Base-by-base conservation (phyloP, 2,888 invertebrate genomes). In the Aphidoletes aphidimyza region DNA sequence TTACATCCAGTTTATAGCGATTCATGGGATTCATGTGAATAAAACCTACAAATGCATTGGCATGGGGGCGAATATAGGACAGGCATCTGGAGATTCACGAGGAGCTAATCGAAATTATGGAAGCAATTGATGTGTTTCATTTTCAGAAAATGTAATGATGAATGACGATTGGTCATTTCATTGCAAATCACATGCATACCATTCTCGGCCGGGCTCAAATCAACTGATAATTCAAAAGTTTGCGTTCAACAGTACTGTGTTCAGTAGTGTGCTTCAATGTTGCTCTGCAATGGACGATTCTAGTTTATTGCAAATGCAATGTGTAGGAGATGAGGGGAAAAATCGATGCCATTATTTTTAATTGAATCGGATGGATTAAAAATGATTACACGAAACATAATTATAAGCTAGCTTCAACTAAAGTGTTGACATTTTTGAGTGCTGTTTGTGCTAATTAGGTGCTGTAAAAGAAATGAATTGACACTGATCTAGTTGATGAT, bases 361-460 rank as follows among this genome's bases (percentile, higher is more conserved):
- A 69, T 69, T 69, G 69, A 69, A 30, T 69, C 34, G 30, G 69
- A 30, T 14, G 69, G 69, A 69, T 69, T 69, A 69, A 69, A 69
- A 69, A 30, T 69, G 69, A 69, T 30, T 11, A 69, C 69, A 69
- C 14, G 69, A 30, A 69, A 69, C 69, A 30, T 69, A 69, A 69
- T 69, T 69, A 69, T 30, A 30, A 5, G 69, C 14, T 69, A 54
- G 54, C 54, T 11, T 22, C 54, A 26, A 5, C 26, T 30, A 3
- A 30, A 19, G 30, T 0, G 9, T 30, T 69, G 30, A 69, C 2
- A n/a, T 69, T 69, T 30, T 30, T 30, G 69, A 69, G 30, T 30
- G 8, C 14, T 14, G 34, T 30, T 30, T 11, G 9, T 69, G 69
- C 69, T 69, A 69, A 69, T 69, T 69, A 69, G 69, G 26, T 11